Percentiles rank a stretch among this genome's conserved stretches.
These are phyloP conservation scores for Phrynosoma blainvillii DNA, from an alignment of 2,113 vertebrate genomes.

Conservation along the genomic window DNA sequence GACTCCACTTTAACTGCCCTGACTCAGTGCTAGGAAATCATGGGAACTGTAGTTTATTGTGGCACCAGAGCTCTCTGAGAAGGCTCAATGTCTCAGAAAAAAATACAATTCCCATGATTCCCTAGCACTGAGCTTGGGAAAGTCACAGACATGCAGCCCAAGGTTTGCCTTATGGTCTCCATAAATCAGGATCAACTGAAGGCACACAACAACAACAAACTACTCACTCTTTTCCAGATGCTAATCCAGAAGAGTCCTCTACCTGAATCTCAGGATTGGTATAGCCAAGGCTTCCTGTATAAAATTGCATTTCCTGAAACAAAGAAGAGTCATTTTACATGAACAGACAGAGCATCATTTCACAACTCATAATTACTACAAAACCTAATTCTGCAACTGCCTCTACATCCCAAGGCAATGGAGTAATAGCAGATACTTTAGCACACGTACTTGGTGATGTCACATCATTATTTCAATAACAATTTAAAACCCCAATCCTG, in stretches of 20 bases:
- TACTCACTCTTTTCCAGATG: slow-evolving; percentile 78
- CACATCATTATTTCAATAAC: not conserved
- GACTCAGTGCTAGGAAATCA: no score
- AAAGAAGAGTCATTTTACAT: not conserved
- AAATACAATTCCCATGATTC: no score
- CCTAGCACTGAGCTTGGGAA: not conserved
- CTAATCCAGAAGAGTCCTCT: slow-evolving; percentile 71
- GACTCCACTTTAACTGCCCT: no score
- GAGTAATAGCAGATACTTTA: not conserved
- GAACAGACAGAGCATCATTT: not conserved
- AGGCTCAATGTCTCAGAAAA: no score
- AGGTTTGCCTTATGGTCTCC: accelerated
- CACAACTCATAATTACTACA: not conserved
- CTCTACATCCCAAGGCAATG: not conserved
- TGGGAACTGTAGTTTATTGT: no score
- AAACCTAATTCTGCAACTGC: not conserved
- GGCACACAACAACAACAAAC: not conserved
- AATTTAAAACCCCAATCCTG: not conserved
- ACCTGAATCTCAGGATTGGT: slow-evolving; percentile 80
- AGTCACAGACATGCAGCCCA: not conserved
- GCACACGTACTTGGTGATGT: not conserved
- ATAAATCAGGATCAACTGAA: no score
- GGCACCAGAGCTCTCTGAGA: no score
- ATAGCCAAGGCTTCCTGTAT: slow-evolving; percentile 79
- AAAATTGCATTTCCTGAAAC: slow-evolving; percentile 78